Base-by-base conservation (phyloP, 2,113 vertebrate species). In the Campylomormyrus tamandua region DNA sequence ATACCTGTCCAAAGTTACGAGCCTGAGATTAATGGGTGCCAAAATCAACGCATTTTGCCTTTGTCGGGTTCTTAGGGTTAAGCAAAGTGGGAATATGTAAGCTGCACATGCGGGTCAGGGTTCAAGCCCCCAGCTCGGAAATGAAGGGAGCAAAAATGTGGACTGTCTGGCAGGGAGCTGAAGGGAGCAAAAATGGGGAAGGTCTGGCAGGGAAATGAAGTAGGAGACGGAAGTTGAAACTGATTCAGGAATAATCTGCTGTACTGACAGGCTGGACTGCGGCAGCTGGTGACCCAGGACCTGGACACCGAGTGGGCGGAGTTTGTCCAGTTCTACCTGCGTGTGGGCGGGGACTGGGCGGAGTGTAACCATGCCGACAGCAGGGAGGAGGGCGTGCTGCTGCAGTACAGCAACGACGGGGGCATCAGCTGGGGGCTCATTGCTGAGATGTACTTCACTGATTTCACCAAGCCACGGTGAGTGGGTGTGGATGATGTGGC, bases 361-460 rank as follows among this genome's bases (percentile, higher is more conserved):
- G 96, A 97, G 0, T 99, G 98, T 92, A 99, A 99, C 94, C 97
- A 96, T 91, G 97, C 98, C 0, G 98, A 99, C 93, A 99, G 97
- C 95, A 95, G 98, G 89, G 98, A 99, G 92, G 98, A 99, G 92
- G 97, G 98, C 2, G 95, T 99, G 58, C 95, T 99, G 89, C 91
- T 99, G 89, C 98, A 99, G 91, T 99, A 98, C 94, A 99, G 98
- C 93, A 99, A 98, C 49, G 97, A 99, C 0, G 98, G 98, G 0
- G 98, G 98, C 35, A 99, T 99, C 93, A 98, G 95, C 94, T 99
- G 98, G 98, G 97, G 97, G 45, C 96, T 99, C 39, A 97, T 99
- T 2, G 97, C 98, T 9, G 98, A 99, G 95, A 98, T 99, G 98
- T 99, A 99, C 94, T 99, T 99, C 95, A 98, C 97, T 17, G 98